Conservation (phyloP, 35 echinoderm and acorn worm species). For the Amphiura filiformis region DNA sequence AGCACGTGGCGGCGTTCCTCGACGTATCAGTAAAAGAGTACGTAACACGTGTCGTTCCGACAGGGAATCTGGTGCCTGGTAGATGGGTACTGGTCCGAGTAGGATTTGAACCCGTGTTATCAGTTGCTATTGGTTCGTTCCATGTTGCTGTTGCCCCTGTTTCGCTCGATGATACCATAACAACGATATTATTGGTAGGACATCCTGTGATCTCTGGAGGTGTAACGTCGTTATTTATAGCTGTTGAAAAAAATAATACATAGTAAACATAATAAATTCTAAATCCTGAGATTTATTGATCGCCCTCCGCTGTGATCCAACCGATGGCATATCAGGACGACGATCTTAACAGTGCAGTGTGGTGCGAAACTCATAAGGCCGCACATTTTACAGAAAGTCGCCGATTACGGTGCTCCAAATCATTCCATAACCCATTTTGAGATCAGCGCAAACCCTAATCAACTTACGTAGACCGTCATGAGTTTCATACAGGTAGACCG, state of each 20-base stretch:
- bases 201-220: background rate
- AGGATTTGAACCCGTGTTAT: background rate
- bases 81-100: background rate
- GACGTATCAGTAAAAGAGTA: background rate
- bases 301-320: too few species aligned
- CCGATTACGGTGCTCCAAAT: too few species aligned
- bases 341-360: too few species aligned
- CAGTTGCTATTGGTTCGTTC: background rate
- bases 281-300: too few species aligned
- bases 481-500: too few species aligned
- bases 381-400: too few species aligned
- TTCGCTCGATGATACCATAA: background rate
- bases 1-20: background rate
- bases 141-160: background rate
- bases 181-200: background rate
- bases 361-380: too few species aligned
- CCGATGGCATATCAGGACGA: too few species aligned
- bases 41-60: background rate
- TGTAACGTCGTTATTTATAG: background rate
- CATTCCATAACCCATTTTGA: too few species aligned
- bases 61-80: background rate
- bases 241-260: background rate
- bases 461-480: too few species aligned
- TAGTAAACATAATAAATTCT: too few species aligned
- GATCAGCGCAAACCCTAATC: too few species aligned